These are phyloP conservation scores for Antennarius maculatus DNA, from an alignment of 2,797 vertebrate species.

Conservation along the genomic window DNA sequence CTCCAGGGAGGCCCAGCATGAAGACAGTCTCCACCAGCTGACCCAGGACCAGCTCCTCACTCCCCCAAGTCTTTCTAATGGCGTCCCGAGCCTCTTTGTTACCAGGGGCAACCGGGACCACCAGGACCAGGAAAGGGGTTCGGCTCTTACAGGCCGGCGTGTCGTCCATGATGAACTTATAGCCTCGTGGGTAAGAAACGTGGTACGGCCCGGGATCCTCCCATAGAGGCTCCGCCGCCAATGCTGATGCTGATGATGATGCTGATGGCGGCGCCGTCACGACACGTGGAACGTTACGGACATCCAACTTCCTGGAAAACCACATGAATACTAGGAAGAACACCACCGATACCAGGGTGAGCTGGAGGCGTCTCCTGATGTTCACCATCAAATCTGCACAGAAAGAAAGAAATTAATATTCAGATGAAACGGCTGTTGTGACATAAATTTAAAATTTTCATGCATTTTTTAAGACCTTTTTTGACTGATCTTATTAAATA, in stretches of 20 bases:
- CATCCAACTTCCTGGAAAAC: accelerated
- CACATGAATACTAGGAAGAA: accelerated
- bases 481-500: too few species aligned
- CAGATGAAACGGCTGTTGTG: neutral
- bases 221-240: constrained; percentile 1
- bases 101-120: constrained; percentile 63
- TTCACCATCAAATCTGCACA: constrained; percentile 35
- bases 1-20: constrained; percentile 63
- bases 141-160: constrained; percentile 49
- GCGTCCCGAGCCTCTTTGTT: constrained; percentile 2
- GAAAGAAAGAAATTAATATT: constrained; percentile 12
- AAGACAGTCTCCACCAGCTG: constrained; percentile 72
- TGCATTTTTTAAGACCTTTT: too few species aligned
- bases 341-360: neutral
- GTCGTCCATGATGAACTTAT: constrained; percentile 74
- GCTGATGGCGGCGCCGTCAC: neutral
- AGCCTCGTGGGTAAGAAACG: constrained; percentile 67
- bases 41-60: constrained; percentile 68
- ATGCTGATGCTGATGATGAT: too few species aligned
- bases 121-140: constrained; percentile 76
- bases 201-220: constrained; percentile 45
- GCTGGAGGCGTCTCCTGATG: neutral
- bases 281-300: accelerated
- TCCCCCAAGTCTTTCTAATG: constrained; percentile 83
- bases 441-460: neutral